Conservation (phyloP, 2,113 vertebrate species). For the Lucifuga dentata region DNA sequence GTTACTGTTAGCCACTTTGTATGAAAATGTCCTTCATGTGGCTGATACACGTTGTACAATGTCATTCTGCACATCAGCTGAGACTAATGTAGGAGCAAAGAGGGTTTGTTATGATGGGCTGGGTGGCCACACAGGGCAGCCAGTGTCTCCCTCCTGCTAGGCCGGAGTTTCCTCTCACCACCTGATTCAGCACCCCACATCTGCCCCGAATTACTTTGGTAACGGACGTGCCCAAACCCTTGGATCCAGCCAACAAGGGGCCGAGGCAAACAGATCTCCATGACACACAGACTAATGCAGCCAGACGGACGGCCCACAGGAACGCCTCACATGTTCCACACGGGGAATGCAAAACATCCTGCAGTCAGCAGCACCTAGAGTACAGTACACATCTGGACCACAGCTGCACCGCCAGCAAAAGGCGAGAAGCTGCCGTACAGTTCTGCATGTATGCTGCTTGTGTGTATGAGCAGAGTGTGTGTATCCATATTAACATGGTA, state of each 20-base stretch:
- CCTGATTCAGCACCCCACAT: constrained; percentile 72
- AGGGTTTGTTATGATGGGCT: constrained; percentile 15
- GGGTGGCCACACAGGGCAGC: constrained; percentile 42
- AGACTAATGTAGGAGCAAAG: constrained; percentile 2
- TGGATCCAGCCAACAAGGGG: constrained; percentile 56
- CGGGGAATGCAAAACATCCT: constrained; percentile 78
- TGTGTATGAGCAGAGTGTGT: constrained; percentile 31
- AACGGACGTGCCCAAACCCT: constrained; percentile 57
- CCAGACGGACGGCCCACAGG: constrained; percentile 65
- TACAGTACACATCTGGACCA: constrained; percentile 66
- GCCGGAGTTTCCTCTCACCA: constrained; percentile 52
- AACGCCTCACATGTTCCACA: constrained; percentile 73
- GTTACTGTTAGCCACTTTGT: not conserved
- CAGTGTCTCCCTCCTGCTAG: constrained; percentile 54
- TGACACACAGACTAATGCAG: constrained; percentile 65
- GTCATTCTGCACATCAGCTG: constrained; percentile 6
- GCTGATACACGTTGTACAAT: not conserved
- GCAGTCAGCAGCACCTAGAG: constrained; percentile 58
- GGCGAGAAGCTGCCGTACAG: constrained; percentile 16
- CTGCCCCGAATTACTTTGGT: constrained; percentile 56
- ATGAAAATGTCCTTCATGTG: not conserved
- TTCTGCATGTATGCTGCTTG: constrained; percentile 44
- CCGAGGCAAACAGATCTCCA: constrained; percentile 64
- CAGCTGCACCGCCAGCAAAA: constrained; percentile 66
- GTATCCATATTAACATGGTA: constrained; percentile 42